Evolutionary conservation across 2,113 vertebrate species (phyloP).

Genomic region (Geococcyx californianus): DNA sequence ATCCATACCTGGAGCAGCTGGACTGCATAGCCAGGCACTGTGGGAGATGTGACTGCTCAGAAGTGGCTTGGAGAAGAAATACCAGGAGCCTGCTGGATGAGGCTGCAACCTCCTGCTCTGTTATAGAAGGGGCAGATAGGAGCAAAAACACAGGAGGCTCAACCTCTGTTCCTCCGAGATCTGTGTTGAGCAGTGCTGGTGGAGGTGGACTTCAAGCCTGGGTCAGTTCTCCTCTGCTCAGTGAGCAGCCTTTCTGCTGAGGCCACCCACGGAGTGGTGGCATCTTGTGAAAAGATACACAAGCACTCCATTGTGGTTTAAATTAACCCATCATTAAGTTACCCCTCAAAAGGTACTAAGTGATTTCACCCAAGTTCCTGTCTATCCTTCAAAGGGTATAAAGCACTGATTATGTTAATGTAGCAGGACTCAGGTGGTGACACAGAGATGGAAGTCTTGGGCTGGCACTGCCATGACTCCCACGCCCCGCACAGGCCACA

Average conservation of each 20-base stretch:
- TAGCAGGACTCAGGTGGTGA: not conserved
- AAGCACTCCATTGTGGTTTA: not conserved
- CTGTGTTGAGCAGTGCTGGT: no score
- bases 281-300: no score
- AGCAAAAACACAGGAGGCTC: not conserved
- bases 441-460: not conserved
- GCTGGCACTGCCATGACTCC: not conserved
- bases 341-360: not conserved
- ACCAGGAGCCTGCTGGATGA: rapidly evolving
- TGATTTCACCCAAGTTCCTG: not conserved
- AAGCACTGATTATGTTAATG: not conserved
- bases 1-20: not conserved
- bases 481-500: rapidly evolving
- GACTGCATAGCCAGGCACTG: rapidly evolving
- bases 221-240: no score
- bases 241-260: not conserved
- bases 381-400: not conserved
- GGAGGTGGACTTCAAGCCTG: rapidly evolving
- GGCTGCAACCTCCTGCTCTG: not conserved
- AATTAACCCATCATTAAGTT: not conserved
- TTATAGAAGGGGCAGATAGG: not conserved
- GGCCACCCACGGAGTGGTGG: not conserved
- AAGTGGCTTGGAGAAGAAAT: not conserved
- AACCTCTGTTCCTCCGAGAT: not conserved
- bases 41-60: rapidly evolving